Evolutionary conservation across 2,113 vertebrate species (phyloP).

Genomic region (Lamprotornis superbus): DNA sequence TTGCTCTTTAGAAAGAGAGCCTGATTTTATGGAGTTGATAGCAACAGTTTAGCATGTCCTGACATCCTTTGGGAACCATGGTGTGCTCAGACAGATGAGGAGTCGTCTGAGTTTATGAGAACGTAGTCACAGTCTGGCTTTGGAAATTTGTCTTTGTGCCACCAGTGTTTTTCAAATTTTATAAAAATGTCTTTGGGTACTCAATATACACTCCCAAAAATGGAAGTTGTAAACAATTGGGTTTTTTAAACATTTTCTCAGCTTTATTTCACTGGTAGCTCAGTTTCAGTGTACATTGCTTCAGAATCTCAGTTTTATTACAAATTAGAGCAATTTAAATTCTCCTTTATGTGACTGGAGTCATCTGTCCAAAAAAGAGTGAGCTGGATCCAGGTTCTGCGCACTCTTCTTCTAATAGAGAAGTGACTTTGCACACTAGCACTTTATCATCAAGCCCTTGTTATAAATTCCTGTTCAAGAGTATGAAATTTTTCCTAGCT

Average conservation of each 20-base stretch:
- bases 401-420: not conserved
- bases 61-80: slow-evolving; percentile 35
- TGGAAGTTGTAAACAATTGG: slow-evolving; percentile 1
- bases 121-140: slow-evolving; percentile 37
- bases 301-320: slow-evolving; percentile 34
- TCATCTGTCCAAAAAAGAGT: not conserved
- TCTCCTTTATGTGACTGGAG: not conserved
- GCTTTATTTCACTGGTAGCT: slow-evolving; percentile 27
- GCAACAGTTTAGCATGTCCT: slow-evolving; percentile 64
- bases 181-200: slow-evolving; percentile 46
- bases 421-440: slow-evolving; percentile 26
- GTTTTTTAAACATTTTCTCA: slow-evolving; percentile 26
- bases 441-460: slow-evolving; percentile 28
- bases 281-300: not conserved
- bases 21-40: slow-evolving; percentile 70
- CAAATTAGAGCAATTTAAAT: slow-evolving; percentile 8
- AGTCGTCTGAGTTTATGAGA: slow-evolving; percentile 62
- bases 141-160: slow-evolving; percentile 61
- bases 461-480: slow-evolving; percentile 47
- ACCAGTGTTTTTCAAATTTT: slow-evolving; percentile 46
- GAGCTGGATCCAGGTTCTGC: slow-evolving; percentile 36
- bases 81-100: slow-evolving; percentile 59
- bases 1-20: slow-evolving; percentile 42
- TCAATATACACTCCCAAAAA: slow-evolving; percentile 23
- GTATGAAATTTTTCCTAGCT: slow-evolving; percentile 58